Conservation (phyloP, 2,113 vertebrate genomes). For the Gobiocypris rarus region DNA sequence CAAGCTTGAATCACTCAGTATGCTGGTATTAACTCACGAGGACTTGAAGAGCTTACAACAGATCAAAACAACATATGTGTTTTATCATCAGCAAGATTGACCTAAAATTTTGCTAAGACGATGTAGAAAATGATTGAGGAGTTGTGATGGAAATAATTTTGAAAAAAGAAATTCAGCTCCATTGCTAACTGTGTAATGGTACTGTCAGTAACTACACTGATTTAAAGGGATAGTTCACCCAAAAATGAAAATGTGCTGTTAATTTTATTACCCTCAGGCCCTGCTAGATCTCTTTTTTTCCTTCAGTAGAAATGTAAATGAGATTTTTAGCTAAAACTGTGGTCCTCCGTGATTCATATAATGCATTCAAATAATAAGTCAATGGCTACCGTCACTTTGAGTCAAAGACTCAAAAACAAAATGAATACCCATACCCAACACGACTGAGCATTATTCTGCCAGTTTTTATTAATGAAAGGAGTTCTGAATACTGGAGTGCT, state of each 20-base stretch:
- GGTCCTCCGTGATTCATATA: too few species aligned
- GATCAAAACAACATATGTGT: conserved; percentile 9
- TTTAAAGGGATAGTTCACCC: background rate
- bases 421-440: too few species aligned
- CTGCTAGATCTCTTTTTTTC: too few species aligned
- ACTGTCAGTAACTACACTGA: background rate
- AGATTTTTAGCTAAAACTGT: too few species aligned
- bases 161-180: background rate
- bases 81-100: conserved; percentile 9
- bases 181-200: background rate
- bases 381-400: too few species aligned
- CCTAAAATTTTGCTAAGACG: background rate
- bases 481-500: background rate
- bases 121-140: background rate
- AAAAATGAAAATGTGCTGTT: background rate
- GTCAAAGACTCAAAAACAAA: too few species aligned
- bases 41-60: conserved; percentile 10
- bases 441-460: too few species aligned
- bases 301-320: too few species aligned
- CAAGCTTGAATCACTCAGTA: conserved; percentile 1
- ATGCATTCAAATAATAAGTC: too few species aligned
- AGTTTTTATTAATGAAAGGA: background rate
- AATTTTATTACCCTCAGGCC: background rate
- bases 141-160: background rate
- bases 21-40: conserved; percentile 2